Evolutionary conservation across 2,888 invertebrate genomes (phyloP).

Genomic region (Limenitis arthemis): DNA sequence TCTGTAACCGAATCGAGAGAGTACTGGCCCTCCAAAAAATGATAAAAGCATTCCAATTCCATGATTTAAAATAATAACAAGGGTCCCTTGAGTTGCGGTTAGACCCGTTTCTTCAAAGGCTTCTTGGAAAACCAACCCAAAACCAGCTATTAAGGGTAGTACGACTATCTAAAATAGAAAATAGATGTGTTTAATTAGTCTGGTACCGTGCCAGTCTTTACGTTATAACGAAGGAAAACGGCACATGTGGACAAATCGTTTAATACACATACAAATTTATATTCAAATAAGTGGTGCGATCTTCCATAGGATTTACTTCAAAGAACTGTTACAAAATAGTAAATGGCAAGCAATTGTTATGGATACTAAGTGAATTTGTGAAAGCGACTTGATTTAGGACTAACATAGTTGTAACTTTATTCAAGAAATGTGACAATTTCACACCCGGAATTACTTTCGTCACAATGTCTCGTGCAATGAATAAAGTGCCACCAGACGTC

Average conservation of each 20-base stretch:
- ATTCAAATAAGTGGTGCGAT: conserved; percentile 6
- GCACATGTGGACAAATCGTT: conserved; percentile 12
- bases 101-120: conserved; percentile 71
- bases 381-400: conserved; percentile 7
- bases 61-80: conserved; percentile 77
- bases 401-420: conserved; percentile 2
- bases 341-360: not conserved
- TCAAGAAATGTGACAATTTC: conserved; percentile 31
- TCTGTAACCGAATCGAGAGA: conserved; percentile 75
- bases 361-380: conserved; percentile 10
- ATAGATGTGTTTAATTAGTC: too few species aligned
- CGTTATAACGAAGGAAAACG: conserved; percentile 21
- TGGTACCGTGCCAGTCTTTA: conserved; percentile 26
- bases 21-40: conserved; percentile 75
- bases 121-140: conserved; percentile 78
- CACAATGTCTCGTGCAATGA: conserved; percentile 42
- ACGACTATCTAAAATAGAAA: conserved; percentile 55
- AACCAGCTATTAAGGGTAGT: conserved; percentile 74
- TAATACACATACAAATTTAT: conserved; percentile 8
- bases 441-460: conserved; percentile 11
- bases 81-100: conserved; percentile 72
- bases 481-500: conserved; percentile 74
- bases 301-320: not conserved
- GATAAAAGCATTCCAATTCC: conserved; percentile 78
- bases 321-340: not conserved